phyloP scores from a whole-genome alignment of 2,113 vertebrate species.

The Gambusia affinis region DNA sequence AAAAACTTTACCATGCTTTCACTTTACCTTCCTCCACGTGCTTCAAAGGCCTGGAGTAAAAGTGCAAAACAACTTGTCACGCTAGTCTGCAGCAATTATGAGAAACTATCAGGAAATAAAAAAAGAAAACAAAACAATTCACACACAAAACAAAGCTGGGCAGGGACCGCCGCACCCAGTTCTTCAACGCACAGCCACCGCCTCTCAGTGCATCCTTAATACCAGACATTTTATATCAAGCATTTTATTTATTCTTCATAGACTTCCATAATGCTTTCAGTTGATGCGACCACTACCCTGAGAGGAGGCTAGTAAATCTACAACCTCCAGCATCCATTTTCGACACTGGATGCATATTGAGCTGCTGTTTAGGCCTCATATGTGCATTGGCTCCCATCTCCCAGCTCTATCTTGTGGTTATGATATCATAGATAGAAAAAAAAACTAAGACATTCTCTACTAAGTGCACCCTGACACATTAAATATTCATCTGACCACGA shows the following conservation, averaged over 20 bases:
- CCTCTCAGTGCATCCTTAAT: constrained; percentile 70
- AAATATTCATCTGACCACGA: constrained; percentile 83
- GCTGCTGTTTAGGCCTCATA: constrained; percentile 75
- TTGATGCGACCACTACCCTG: constrained; percentile 69
- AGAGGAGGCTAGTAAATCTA: constrained; percentile 78
- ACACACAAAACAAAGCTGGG: constrained; percentile 52
- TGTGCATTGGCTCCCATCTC: constrained; percentile 71
- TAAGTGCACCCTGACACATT: constrained; percentile 84
- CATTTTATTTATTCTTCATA: constrained; percentile 76
- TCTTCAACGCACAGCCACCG: constrained; percentile 56
- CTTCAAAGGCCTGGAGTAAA: constrained; percentile 17
- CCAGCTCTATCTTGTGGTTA: constrained; percentile 84
- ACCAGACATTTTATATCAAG: constrained; percentile 78
- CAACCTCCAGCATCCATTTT: constrained; percentile 74
- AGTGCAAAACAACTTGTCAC: constrained; percentile 20
- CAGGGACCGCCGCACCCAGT: constrained; percentile 59
- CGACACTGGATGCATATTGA: constrained; percentile 64
- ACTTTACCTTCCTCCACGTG: not conserved
- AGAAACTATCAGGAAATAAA: constrained; percentile 59
- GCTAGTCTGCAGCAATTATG: constrained; percentile 43
- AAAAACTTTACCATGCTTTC: constrained; percentile 20
- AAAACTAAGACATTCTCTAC: constrained; percentile 76
- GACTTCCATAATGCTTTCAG: constrained; percentile 76
- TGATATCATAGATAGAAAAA: constrained; percentile 84
- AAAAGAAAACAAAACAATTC: constrained; percentile 1